Evolutionary conservation across 2,797 vertebrate species (phyloP), one percentile per base, ranked within the genome.

Genomic region (Falco rusticolus): DNA sequence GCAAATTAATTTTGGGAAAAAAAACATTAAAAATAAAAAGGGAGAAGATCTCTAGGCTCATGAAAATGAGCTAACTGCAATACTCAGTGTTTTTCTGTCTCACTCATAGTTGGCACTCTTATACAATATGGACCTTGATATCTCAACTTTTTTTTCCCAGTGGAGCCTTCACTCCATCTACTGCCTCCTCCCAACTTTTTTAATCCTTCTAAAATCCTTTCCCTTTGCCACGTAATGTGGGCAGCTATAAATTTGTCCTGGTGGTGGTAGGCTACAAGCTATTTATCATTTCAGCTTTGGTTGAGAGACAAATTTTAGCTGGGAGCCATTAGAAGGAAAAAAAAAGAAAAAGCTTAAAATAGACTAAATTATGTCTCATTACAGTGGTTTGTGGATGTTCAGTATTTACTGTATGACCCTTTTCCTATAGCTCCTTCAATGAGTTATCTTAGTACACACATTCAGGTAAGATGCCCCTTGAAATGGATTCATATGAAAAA

Each of bases 231-330:
- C 93, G 85, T 48, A 63, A 75, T 2, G 64, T 77, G 82, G 93
- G 94, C 94, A 95, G 94, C 87, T 69, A 84, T 88, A 87, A 93
- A 97, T 94, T 85, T 70, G 84, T 72, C 84, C 89, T 64, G 64
- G 12, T 61, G 74, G 41, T 76, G 74, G 90, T 48, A 45, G 80
- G 24, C 60, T 86, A 34, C n/a, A 28, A 82, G 68, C 61, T 77
- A 81, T 95, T 89, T 92, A 47, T 95, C 87, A 91, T 94, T 85
- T 82, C 87, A 90, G 2, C 80, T 60, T 59, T 7, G 47, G 39
- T 29, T 76, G 6, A 68, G 79, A 77, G 74, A 31, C 87, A 71
- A 39, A 90, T 82, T 94, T 84, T 74, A 89, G 74, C 59, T 82
- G 87, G 59, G 82, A 95, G 47, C 33, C 37, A 14, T 56, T 81